Evolutionary conservation across 2,113 vertebrate genomes (phyloP), one percentile per base, ranked within the genome.

Genomic region (Ictidomys tridecemlineatus): DNA sequence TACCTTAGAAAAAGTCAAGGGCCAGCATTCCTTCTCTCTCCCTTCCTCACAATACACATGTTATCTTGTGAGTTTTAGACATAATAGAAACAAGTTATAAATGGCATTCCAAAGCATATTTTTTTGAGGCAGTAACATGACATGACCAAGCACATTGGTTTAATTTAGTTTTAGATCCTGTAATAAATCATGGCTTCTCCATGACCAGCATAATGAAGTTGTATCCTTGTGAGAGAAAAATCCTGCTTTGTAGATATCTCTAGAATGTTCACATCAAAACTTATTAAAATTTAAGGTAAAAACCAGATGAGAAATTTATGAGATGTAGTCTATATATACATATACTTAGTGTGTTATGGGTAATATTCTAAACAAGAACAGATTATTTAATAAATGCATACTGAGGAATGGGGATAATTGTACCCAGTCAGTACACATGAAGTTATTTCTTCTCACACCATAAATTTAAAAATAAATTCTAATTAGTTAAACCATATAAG

Each of bases 101-200:
- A 32, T 76, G 82, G 48, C 45, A 77, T 92, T 95, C 39, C 72
- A 92, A 95, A 95, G 30, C 53, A 85, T 73, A 51, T 72, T 85
- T 93, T 93, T 86, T 72, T 87, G 76, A 85, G 70, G 82, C 28
- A 91, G 77, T 13, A 56, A 53, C 26, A 32, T 34, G 80, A 85
- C n/a, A 58, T 85, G 80, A 56, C 78, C 69, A 92, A 91, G 16
- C 58, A 76, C 28, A 51, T 11, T 89, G 34, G 48, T 76, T 91
- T 95, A 42, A 76, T 94, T 89, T 96, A 85, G 89, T 78, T 94
- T 89, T 61, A 92, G 73, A 79, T 42, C 65, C 24, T 72, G 2
- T 78, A 82, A 89, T 91, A 91, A 72, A 89, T 63, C 42, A 69
- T 61, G 18, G 72, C 18, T 89, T 4, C 45, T 69, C 72, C 56